These are phyloP conservation scores for Pyralis farinalis DNA, from an alignment of 2,888 invertebrate species.

Conservation along the genomic window DNA sequence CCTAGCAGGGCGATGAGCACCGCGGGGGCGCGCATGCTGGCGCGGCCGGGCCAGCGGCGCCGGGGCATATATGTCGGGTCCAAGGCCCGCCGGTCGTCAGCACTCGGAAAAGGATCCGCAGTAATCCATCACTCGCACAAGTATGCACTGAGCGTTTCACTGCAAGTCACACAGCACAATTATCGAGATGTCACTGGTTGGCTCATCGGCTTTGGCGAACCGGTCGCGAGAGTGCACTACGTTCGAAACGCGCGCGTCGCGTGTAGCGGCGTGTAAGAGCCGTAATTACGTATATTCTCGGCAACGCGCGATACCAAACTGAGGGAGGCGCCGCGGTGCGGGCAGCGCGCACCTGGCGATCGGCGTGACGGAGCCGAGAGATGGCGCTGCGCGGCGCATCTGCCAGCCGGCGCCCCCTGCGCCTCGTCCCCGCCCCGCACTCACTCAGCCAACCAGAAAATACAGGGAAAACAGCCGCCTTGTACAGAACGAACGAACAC, in stretches of 20 bases:
- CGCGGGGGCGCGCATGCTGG: slow-evolving; percentile 78
- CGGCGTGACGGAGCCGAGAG: slow-evolving; percentile 52
- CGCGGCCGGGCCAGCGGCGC: slow-evolving; percentile 77
- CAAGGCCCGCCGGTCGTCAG: slow-evolving; percentile 64
- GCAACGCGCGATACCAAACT: slow-evolving; percentile 77
- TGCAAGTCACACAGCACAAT: slow-evolving; percentile 76
- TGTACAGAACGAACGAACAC: slow-evolving; percentile 51
- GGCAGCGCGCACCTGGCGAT: slow-evolving; percentile 68
- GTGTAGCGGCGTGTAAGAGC: slow-evolving; percentile 55
- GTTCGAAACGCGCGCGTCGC: slow-evolving; percentile 77
- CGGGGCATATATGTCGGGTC: slow-evolving; percentile 70
- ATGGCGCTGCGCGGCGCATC: slow-evolving; percentile 79
- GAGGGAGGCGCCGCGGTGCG: slow-evolving; percentile 71
- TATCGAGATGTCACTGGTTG: slow-evolving; percentile 71
- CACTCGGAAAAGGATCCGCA: slow-evolving; percentile 58
- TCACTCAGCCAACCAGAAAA: slow-evolving; percentile 63
- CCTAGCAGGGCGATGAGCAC: slow-evolving; percentile 79
- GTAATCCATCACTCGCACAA: slow-evolving; percentile 78
- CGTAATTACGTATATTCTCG: slow-evolving; percentile 58
- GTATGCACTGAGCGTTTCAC: slow-evolving; percentile 73
- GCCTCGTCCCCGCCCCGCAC: slow-evolving; percentile 30
- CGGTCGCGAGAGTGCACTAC: slow-evolving; percentile 74
- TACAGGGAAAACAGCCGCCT: slow-evolving; percentile 72
- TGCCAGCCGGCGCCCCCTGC: slow-evolving; percentile 51
- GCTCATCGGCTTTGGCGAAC: slow-evolving; percentile 70